Percentiles rank a stretch among this genome's conserved stretches.
Evolutionary conservation across 1,140 invertebrate species (phyloP).

Genomic region (Pseudoatta argentina): DNA sequence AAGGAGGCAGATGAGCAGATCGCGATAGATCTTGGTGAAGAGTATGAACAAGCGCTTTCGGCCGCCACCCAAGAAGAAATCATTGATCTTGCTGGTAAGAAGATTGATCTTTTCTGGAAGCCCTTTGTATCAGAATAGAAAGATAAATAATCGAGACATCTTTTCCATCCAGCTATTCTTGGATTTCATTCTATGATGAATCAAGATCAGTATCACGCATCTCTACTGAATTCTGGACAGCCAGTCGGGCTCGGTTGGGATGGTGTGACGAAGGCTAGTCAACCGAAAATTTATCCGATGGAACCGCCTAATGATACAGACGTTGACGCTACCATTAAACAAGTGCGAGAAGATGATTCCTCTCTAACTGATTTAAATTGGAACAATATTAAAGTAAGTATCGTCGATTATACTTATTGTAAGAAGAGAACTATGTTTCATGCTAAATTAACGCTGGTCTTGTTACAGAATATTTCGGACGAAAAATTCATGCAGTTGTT

Average conservation of each 20-base stretch:
- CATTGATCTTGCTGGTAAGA: constrained; percentile 98
- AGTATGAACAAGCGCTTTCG: constrained; percentile 97
- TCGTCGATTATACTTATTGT: background rate
- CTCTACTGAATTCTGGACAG: constrained; percentile 96
- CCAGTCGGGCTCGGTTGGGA: constrained; percentile 95
- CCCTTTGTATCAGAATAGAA: background rate
- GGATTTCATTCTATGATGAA: constrained; percentile 99
- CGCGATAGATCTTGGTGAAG: constrained; percentile 96
- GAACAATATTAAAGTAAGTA: constrained; percentile 97
- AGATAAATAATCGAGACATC: background rate
- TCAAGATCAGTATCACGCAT: constrained; percentile 99
- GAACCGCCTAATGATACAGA: constrained; percentile 98
- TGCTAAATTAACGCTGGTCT: constrained; percentile 20
- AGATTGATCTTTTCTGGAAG: constrained; percentile 50
- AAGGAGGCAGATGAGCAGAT: constrained; percentile 96
- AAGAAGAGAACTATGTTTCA: background rate
- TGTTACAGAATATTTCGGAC: constrained; percentile 96
- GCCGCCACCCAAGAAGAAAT: constrained; percentile 98
- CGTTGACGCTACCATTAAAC: constrained; percentile 95
- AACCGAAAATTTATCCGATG: constrained; percentile 95
- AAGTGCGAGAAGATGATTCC: constrained; percentile 95
- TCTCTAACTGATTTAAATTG: constrained; percentile 96
- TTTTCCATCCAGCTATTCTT: constrained; percentile 93
- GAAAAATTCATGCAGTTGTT: constrained; percentile 97
- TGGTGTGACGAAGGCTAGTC: constrained; percentile 97